Evolutionary conservation across 2,113 vertebrate species (phyloP), one percentile per base, ranked within the genome.

Genomic region (Lagopus leucura): DNA sequence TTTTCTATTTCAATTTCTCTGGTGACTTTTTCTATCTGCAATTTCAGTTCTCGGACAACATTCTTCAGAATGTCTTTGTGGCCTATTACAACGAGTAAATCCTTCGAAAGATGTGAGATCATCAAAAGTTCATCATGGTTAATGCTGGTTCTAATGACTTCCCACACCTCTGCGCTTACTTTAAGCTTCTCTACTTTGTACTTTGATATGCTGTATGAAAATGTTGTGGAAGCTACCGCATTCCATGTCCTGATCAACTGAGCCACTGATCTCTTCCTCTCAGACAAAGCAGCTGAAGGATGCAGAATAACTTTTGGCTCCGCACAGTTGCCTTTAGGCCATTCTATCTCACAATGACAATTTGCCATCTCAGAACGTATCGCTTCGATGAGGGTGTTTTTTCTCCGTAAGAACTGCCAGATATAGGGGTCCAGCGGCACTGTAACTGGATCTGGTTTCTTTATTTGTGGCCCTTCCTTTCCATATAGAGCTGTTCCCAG

Each of bases 401-500:
- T 95, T 27, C 20, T 80, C 58, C 94, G 87, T 11, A 99, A 95
- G 78, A 98, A 98, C 38, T n/a, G 91, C 94, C 97, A 98, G 67
- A 99, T 38, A 58, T 94, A 82, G 2, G 5, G 70, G 63, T 98
- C 97, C 72, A 98, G 54, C 14, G 93, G 82, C 74, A 98, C 42
- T 57, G 66, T 96, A 48, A 98, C 43, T 15, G 97, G 89, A 65
- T 98, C 96, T 18, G 98, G 99, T 40, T 98, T 97, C 89, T 97
- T 98, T 58, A 98, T 77, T 42, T 93, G 54, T 8, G 98, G 98
- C 60, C 97, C 97, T 40, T 98, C 97, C 89, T 98, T 97, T 15
- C 98, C 99, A 66, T 99, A 99, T 1, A 99, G 95, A n/a, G 98
- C 98, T 45, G 94, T 91, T 81, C 97, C 98, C 97, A 99, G 88